Conservation (phyloP, 2,113 vertebrate species). For the Laticauda laticaudata region DNA sequence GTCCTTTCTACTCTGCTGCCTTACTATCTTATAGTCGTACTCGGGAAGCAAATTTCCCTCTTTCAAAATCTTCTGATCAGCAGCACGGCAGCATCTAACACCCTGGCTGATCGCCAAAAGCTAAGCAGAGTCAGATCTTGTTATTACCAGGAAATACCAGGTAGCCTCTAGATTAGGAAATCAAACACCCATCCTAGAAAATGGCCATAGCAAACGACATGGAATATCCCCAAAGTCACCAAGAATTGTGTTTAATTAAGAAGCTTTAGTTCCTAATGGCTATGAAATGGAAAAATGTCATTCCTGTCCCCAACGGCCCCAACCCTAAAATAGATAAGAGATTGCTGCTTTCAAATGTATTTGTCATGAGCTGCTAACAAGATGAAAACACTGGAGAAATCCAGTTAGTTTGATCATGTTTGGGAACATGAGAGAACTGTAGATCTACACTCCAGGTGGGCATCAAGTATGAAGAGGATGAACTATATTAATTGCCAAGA, state of each 20-base stretch:
- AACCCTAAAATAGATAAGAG: not conserved
- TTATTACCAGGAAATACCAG: not conserved
- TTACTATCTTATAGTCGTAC: not conserved
- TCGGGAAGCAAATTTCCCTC: not conserved
- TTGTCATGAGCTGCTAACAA: not conserved
- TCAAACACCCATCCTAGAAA: not conserved
- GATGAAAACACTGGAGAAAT: not conserved
- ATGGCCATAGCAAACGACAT: not conserved
- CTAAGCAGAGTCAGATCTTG: not conserved
- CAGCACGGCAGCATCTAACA: not conserved
- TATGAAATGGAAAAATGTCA: not conserved
- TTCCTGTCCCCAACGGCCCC: not conserved
- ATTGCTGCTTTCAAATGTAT: not conserved
- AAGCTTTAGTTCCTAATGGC: not conserved
- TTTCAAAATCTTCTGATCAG: not conserved
- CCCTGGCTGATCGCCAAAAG: not conserved
- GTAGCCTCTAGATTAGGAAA: not conserved
- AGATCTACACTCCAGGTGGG: not conserved
- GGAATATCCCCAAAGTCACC: not conserved
- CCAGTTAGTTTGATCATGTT: not conserved
- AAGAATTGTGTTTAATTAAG: not conserved
- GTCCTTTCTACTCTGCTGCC: not conserved
- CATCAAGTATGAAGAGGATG: not conserved
- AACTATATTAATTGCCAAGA: not conserved
- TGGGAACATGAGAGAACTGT: not conserved